A percentile compares a stretch with the other conserved stretches of the same genome.
These are phyloP conservation scores for Ernsta delagoae DNA, from an alignment of 2,888 invertebrate species.

Conservation along the genomic window DNA sequence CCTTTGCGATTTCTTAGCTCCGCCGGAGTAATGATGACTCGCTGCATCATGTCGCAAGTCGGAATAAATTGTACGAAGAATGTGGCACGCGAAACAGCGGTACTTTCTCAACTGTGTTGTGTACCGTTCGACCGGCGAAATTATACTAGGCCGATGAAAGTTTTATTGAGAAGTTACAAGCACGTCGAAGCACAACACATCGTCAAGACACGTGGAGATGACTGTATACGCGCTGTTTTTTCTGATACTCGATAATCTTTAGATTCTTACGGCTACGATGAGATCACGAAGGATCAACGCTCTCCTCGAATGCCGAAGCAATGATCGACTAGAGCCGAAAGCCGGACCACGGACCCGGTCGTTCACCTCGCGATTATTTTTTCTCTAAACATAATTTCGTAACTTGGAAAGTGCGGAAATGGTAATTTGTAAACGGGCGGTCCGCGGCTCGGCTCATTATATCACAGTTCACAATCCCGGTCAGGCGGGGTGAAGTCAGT, in stretches of 20 bases:
- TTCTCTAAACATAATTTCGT: constrained; percentile 70
- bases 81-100: constrained; percentile 65
- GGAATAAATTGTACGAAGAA: constrained; percentile 45
- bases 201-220: not conserved
- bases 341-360: constrained; percentile 62
- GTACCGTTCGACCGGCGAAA: constrained; percentile 66
- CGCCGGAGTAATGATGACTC: constrained; percentile 16
- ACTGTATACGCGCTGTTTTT: constrained; percentile 42
- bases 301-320: constrained; percentile 69
- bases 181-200: constrained; percentile 18
- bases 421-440: constrained; percentile 67
- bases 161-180: constrained; percentile 48
- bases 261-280: constrained; percentile 59
- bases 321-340: constrained; percentile 64
- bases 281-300: constrained; percentile 83
- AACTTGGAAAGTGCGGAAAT: constrained; percentile 83
- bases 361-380: constrained; percentile 68
- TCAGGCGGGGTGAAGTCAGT: constrained; percentile 69
- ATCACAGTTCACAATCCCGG: constrained; percentile 72
- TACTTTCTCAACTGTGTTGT: constrained; percentile 65
- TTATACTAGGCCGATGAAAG: constrained; percentile 69
- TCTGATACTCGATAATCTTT: constrained; percentile 44
- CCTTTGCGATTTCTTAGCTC: constrained; percentile 50
- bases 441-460: constrained; percentile 69
- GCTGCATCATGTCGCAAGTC: constrained; percentile 24